Conservation (phyloP, 2,888 invertebrate genomes). For the Ganaspis brasiliensis region DNA sequence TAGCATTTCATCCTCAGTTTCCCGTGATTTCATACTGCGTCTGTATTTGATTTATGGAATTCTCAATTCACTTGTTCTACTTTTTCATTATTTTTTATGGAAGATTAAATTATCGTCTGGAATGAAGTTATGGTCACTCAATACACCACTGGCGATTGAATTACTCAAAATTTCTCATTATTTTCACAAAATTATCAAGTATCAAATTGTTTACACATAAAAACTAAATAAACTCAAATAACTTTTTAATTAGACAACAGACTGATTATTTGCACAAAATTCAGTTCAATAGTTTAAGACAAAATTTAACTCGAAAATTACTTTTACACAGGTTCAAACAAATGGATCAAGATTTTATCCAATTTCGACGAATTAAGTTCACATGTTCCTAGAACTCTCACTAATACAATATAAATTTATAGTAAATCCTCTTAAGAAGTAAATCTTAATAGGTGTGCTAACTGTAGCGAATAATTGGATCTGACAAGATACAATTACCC, state of each 20-base stretch:
- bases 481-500: not conserved
- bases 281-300: no score
- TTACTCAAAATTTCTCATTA: not conserved
- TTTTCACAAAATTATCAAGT: no score
- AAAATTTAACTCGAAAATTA: no score
- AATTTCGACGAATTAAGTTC: constrained; percentile 13
- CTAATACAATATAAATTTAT: constrained; percentile 7
- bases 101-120: constrained; percentile 56
- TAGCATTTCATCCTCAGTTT: constrained; percentile 40
- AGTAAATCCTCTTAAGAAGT: constrained; percentile 10
- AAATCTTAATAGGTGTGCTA: constrained; percentile 18
- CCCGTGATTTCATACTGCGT: constrained; percentile 59
- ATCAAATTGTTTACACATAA: no score
- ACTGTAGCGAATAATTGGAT: constrained; percentile 23
- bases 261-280: no score
- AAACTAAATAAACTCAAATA: no score
- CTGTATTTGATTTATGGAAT: constrained; percentile 64
- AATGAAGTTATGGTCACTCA: not conserved
- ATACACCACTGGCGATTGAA: not conserved
- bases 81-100: constrained; percentile 68
- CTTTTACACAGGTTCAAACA: not conserved
- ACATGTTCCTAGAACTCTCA: not conserved
- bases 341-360: constrained; percentile 6
- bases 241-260: no score
- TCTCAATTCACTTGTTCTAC: constrained; percentile 59